A percentile compares a stretch with the other conserved stretches of the same genome.
phyloP scores from a whole-genome alignment of 2,113 vertebrate genomes.

The Ursus arctos region DNA sequence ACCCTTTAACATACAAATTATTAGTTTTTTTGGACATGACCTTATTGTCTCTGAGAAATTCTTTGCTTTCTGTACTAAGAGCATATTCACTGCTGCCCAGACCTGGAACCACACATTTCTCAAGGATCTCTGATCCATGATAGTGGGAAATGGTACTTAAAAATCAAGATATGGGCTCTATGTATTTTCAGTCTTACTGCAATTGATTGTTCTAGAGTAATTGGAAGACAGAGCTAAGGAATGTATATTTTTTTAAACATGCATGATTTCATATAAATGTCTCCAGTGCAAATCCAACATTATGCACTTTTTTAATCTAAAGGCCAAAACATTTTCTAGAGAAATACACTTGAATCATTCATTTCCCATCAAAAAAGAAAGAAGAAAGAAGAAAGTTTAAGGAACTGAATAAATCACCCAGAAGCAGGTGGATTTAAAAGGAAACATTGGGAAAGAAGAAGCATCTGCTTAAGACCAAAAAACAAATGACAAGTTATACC shows the following conservation, averaged over 20 bases:
- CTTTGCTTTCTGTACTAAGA: not conserved
- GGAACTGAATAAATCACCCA: not conserved
- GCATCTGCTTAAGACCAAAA: not conserved
- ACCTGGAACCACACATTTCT: not conserved
- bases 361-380: not conserved
- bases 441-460: not conserved
- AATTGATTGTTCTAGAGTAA: not conserved
- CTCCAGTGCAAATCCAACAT: not conserved
- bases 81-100: not conserved
- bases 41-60: not conserved
- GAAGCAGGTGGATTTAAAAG: not conserved
- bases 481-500: not conserved
- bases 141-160: not conserved
- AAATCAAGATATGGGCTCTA: not conserved
- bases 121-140: not conserved
- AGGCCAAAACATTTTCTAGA: not conserved
- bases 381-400: not conserved
- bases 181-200: not conserved
- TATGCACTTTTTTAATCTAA: not conserved
- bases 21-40: not conserved
- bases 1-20: not conserved
- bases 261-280: not conserved
- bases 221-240: not conserved
- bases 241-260: not conserved
- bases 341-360: not conserved